Conservation (phyloP, 53 echinoderm and acorn worm genomes). For the Hippasteria phrygiana region DNA sequence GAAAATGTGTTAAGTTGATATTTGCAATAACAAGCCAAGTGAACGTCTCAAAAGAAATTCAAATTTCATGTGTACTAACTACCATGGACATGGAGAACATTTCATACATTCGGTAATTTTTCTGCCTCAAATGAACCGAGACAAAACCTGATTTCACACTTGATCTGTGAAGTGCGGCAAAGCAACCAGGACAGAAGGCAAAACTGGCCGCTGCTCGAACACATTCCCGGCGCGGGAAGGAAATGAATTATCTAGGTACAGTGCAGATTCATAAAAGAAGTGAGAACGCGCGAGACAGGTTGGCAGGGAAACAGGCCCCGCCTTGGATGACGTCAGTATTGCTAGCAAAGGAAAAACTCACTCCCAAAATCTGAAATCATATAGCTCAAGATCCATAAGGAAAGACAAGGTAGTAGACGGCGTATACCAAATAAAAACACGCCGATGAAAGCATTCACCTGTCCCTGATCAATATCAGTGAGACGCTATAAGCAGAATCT, state of each 20-base stretch:
- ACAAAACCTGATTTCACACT: slow-evolving; percentile 17
- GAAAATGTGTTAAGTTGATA: too few species aligned
- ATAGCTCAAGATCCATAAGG: neutral
- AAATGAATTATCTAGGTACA: neutral
- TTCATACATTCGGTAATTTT: neutral
- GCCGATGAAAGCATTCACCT: neutral
- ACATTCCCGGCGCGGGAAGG: neutral
- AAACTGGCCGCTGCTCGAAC: neutral
- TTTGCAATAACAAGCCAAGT: too few species aligned
- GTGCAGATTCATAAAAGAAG: neutral
- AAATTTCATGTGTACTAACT: too few species aligned
- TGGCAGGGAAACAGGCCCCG: slow-evolving; percentile 19
- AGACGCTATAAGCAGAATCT: neutral
- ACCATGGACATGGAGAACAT: neutral
- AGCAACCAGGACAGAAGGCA: neutral
- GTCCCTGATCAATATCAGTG: slow-evolving; percentile 1
- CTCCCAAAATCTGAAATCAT: neutral
- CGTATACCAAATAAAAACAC: neutral
- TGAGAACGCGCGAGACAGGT: neutral
- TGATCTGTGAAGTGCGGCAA: neutral
- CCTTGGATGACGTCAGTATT: slow-evolving; percentile 20
- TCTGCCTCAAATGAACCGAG: neutral
- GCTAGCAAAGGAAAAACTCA: neutral
- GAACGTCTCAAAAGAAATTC: too few species aligned
- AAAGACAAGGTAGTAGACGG: slow-evolving; percentile 9